phyloP scores from a whole-genome alignment of 1,140 invertebrate species.

The Aphelinus certus region DNA sequence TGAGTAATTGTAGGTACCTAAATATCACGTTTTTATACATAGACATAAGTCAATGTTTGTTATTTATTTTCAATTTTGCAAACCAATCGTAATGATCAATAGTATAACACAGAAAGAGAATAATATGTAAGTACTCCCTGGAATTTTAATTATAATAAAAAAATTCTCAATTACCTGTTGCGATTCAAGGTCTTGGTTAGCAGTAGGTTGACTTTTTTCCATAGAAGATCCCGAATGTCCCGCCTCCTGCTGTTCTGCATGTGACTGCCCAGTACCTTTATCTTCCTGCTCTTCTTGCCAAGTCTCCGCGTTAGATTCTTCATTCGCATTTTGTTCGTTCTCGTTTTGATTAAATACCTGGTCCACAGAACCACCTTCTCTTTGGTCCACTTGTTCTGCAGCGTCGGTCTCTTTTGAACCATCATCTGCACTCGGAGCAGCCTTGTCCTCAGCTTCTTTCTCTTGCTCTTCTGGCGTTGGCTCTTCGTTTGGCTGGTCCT shows the following conservation, averaged over 20 bases:
- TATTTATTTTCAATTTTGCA: too few species aligned
- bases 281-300: conserved; percentile 62
- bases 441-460: conserved; percentile 61
- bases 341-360: conserved; percentile 49
- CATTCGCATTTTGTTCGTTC: conserved; percentile 41
- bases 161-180: conserved; percentile 9
- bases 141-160: neutral
- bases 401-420: conserved; percentile 57
- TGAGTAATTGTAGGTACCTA: too few species aligned
- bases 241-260: conserved; percentile 62
- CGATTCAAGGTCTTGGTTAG: conserved; percentile 48
- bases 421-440: conserved; percentile 51
- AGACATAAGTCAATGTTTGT: too few species aligned
- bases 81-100: too few species aligned
- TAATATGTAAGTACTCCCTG: too few species aligned
- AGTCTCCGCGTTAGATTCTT: conserved; percentile 53
- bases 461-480: conserved; percentile 58
- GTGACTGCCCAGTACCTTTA: conserved; percentile 65
- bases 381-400: conserved; percentile 53
- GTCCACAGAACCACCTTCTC: conserved; percentile 57
- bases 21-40: too few species aligned
- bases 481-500: conserved; percentile 62
- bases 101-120: too few species aligned
- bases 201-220: conserved; percentile 47
- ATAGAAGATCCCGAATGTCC: conserved; percentile 63